Percentiles rank a stretch among this genome's conserved stretches.
phyloP scores from a whole-genome alignment of 2,888 invertebrate genomes.

The Volucella inanis region DNA sequence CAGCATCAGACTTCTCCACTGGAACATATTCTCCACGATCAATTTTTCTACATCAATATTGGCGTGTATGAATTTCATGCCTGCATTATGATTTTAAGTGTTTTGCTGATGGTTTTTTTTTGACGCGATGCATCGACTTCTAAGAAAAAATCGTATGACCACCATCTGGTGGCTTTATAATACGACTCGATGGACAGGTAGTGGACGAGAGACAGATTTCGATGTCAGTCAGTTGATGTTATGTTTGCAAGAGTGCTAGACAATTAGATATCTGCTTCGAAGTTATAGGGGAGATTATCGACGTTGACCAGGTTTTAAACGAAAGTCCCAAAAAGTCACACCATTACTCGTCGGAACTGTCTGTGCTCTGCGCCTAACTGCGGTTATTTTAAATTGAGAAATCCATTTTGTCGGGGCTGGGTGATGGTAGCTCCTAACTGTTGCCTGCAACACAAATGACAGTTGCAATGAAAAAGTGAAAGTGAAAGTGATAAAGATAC shows the following conservation, averaged over 20 bases:
- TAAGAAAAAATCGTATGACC: constrained; percentile 87
- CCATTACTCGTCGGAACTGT: constrained; percentile 27
- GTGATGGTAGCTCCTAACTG: neutral
- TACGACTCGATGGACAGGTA: constrained; percentile 85
- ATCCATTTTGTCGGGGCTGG: constrained; percentile 12
- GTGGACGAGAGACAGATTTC: constrained; percentile 85
- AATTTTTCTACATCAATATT: constrained; percentile 80
- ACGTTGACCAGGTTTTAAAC: constrained; percentile 29
- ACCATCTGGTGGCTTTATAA: constrained; percentile 88
- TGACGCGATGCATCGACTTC: constrained; percentile 84
- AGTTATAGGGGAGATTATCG: constrained; percentile 1
- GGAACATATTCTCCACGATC: constrained; percentile 78
- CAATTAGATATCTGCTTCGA: neutral
- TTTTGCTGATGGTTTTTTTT: constrained; percentile 84
- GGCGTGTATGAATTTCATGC: constrained; percentile 83
- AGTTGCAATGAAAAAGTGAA: constrained; percentile 54
- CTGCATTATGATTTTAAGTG: constrained; percentile 82
- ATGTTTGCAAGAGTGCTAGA: constrained; percentile 70
- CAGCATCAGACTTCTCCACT: constrained; percentile 55
- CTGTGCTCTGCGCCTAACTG: constrained; percentile 23
- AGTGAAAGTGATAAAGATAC: too few relatives aligned
- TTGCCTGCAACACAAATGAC: constrained; percentile 27
- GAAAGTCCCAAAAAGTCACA: constrained; percentile 61
- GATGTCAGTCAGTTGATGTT: constrained; percentile 84
- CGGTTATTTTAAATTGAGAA: constrained; percentile 56